Conservation (phyloP, 2,888 invertebrate species). For the Acrocera orbiculus region DNA sequence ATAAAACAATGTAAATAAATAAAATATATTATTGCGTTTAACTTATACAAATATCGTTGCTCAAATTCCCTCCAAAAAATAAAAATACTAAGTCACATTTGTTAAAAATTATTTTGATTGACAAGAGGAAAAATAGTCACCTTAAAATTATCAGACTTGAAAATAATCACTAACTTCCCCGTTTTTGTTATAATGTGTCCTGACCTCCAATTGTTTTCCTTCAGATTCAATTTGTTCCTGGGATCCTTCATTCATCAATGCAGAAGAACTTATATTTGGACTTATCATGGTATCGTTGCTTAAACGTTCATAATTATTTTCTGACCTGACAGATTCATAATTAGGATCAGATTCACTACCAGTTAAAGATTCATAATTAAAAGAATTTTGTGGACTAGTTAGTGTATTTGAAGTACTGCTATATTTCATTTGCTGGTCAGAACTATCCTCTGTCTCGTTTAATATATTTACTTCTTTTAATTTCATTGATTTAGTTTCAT, state of each 20-base stretch:
- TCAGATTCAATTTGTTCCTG: background rate
- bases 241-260: slow-evolving; percentile 8
- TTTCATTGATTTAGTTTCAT: slow-evolving; percentile 24
- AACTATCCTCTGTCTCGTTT: no score
- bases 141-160: slow-evolving; percentile 23
- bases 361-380: slow-evolving; percentile 63
- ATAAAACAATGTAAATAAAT: no score
- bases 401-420: slow-evolving; percentile 19
- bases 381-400: slow-evolving; percentile 34
- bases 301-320: slow-evolving; percentile 51
- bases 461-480: no score
- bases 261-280: no score
- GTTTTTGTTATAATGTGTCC: slow-evolving; percentile 14
- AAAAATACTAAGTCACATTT: no score
- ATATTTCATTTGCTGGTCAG: slow-evolving; percentile 20
- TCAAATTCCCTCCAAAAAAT: no score
- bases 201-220: background rate
- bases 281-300: slow-evolving; percentile 25
- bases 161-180: slow-evolving; percentile 31
- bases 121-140: no score
- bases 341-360: slow-evolving; percentile 68
- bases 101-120: no score
- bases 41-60: no score
- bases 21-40: no score
- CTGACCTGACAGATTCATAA: slow-evolving; percentile 56